Percentiles rank a stretch among this genome's conserved stretches.
Conservation (phyloP, 1,140 invertebrate genomes). For the Onthophagus taurus region DNA sequence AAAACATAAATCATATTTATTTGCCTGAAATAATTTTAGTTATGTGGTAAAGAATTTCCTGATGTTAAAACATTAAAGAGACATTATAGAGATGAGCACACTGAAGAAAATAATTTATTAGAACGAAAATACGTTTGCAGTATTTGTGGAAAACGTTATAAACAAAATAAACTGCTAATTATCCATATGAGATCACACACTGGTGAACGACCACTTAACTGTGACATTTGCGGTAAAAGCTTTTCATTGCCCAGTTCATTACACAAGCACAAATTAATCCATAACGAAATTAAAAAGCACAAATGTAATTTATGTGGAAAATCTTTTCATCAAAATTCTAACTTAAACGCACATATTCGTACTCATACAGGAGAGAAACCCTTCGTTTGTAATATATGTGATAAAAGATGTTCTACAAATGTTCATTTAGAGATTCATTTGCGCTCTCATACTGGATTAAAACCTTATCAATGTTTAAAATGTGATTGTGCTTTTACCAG, state of each 20-base stretch:
- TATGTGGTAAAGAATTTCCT: conserved; percentile 26
- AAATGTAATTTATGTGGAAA: conserved; percentile 65
- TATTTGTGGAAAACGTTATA: conserved; percentile 37
- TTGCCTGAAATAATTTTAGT: conserved; percentile 19
- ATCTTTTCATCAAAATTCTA: conserved; percentile 57
- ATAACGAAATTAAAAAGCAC: conserved; percentile 63
- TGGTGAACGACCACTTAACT: conserved; percentile 63
- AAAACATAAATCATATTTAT: conserved; percentile 4
- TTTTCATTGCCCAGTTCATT: conserved; percentile 55
- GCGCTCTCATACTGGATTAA: conserved; percentile 51
- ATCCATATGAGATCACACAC: conserved; percentile 33
- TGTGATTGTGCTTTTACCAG: conserved; percentile 30
- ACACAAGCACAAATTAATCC: conserved; percentile 56
- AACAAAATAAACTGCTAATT: conserved; percentile 25
- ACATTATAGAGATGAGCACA: conserved; percentile 31
- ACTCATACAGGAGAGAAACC: conserved; percentile 40
- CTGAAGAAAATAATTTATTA: conserved; percentile 16
- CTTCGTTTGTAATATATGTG: conserved; percentile 24
- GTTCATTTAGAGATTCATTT: conserved; percentile 48
- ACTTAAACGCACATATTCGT: conserved; percentile 54
- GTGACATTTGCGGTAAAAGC: conserved; percentile 58
- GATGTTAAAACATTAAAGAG: conserved; percentile 27
- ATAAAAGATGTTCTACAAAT: conserved; percentile 25
- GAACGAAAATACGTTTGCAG: conserved; percentile 51
- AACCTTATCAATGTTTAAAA: conserved; percentile 32